Conservation (phyloP, 2,797 vertebrate species). For the Tamandua tetradactyla region DNA sequence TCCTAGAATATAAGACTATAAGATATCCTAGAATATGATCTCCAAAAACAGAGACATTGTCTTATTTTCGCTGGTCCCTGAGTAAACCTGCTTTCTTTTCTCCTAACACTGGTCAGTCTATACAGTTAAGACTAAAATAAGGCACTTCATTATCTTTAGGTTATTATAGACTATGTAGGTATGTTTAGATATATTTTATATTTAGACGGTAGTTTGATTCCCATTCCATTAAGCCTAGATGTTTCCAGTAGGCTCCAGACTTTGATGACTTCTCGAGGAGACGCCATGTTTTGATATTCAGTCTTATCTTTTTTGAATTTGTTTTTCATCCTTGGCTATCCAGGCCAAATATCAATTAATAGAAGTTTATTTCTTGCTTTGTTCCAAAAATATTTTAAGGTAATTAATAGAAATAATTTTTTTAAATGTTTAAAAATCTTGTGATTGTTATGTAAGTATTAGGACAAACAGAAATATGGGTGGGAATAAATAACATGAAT, state of each 20-base stretch:
- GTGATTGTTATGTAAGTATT: neutral
- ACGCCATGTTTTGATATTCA: neutral
- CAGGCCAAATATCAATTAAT: neutral
- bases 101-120: neutral
- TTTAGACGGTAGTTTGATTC: neutral
- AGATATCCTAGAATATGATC: neutral
- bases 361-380: neutral
- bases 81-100: neutral
- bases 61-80: neutral
- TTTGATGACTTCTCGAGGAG: neutral
- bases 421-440: neutral
- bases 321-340: neutral
- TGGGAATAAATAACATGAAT: neutral
- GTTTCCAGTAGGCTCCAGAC: neutral
- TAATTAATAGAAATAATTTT: constrained; percentile 28
- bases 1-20: too few species aligned
- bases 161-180: neutral
- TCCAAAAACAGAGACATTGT: neutral
- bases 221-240: neutral
- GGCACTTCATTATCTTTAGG: neutral
- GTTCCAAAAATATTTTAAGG: constrained; percentile 20
- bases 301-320: neutral
- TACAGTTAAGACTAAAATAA: neutral
- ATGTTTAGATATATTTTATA: neutral
- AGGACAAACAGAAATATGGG: neutral